Evolutionary conservation across 2,888 invertebrate genomes (phyloP).

Genomic region (Scaptodrosophila latifasciaeformis): DNA sequence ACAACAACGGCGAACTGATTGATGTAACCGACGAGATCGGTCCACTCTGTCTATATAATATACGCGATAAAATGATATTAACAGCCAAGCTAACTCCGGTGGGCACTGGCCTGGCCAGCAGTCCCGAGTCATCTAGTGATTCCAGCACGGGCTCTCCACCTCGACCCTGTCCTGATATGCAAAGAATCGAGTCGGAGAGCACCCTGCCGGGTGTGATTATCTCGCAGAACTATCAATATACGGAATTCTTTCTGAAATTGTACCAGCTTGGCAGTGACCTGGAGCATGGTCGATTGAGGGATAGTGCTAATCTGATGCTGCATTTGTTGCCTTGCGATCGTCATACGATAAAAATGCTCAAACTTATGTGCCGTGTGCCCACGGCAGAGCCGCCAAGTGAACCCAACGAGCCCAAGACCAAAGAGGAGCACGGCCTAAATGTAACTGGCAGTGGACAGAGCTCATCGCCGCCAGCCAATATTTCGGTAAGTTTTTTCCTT

Average conservation of each 20-base stretch:
- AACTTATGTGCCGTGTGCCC: conserved; percentile 72
- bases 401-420: conserved; percentile 18
- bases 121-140: conserved; percentile 95
- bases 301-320: conserved; percentile 77
- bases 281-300: conserved; percentile 86
- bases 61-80: conserved; percentile 84
- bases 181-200: conserved; percentile 89
- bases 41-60: conserved; percentile 88
- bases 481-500: conserved; percentile 40
- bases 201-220: conserved; percentile 94
- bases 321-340: conserved; percentile 75
- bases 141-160: conserved; percentile 95
- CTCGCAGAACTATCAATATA: conserved; percentile 86
- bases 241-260: conserved; percentile 88
- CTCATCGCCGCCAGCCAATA: conserved; percentile 27
- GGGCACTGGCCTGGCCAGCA: conserved; percentile 83
- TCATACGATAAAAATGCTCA: conserved; percentile 74
- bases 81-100: conserved; percentile 86
- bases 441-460: conserved; percentile 32
- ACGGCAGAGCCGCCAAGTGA: conserved; percentile 24
- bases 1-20: conserved; percentile 89
- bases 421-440: conserved; percentile 37
- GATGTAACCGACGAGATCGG: conserved; percentile 92
- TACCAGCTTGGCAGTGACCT: conserved; percentile 91
- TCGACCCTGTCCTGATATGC: conserved; percentile 84